phyloP scores from a whole-genome alignment of 2,113 vertebrate species.

The Misgurnus anguillicaudatus region DNA sequence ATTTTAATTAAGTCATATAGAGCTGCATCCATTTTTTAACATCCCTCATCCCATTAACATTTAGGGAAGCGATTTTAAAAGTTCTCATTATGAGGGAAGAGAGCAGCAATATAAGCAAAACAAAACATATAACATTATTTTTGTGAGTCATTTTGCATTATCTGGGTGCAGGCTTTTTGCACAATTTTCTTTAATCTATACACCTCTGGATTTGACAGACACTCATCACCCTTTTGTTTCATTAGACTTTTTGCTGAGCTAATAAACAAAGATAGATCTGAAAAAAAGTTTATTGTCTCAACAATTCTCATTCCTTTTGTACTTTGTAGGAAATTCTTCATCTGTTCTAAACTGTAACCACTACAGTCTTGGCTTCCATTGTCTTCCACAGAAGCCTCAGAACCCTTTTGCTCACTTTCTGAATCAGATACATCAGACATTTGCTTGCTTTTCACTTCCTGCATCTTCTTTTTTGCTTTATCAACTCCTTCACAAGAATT shows the following conservation, averaged over 20 bases:
- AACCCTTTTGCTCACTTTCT: neutral
- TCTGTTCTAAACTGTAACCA: neutral
- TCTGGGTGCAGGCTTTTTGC: neutral
- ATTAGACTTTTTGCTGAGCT: neutral
- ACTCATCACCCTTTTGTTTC: neutral
- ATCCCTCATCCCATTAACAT: slow-evolving; percentile 7
- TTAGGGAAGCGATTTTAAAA: neutral
- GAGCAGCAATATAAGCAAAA: neutral
- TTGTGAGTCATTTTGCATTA: neutral
- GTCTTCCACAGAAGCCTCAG: neutral
- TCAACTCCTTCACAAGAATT: neutral
- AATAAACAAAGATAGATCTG: neutral
- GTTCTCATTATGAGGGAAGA: neutral
- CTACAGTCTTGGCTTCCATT: neutral
- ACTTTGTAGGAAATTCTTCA: neutral
- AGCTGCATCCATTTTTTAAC: neutral
- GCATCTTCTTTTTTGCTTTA: neutral
- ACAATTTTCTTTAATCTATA: neutral
- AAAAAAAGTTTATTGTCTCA: neutral
- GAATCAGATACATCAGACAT: neutral
- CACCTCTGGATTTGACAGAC: neutral
- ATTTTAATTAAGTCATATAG: neutral
- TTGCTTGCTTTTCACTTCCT: too few species aligned
- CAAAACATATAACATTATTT: neutral
- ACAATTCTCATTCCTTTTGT: slow-evolving; percentile 5